Base-by-base conservation (phyloP, 2,888 invertebrate species). In the Calliopum simillimum region DNA sequence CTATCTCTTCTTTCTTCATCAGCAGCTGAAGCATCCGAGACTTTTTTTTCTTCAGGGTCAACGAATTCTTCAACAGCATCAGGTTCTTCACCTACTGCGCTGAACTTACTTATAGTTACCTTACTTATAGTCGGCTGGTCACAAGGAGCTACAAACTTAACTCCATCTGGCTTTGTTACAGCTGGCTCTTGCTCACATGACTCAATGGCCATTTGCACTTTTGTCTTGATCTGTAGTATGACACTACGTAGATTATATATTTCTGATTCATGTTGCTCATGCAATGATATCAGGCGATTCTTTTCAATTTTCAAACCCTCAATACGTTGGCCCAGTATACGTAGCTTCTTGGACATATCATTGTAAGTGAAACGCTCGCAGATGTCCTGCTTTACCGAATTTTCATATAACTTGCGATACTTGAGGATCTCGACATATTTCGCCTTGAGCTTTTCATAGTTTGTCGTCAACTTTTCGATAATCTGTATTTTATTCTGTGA, bases 391-490 rank as follows among this genome's bases (percentile, higher is more conserved):
- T 78, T 89, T 85, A 78, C 87, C 81, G 76, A 81, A 78, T 75
- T 83, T 84, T 81, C 83, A 47, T 80, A 86, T 0, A 82, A 78
- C 6, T 79, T 74, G 73, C 87, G 81, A 84, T 88, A 82, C 84
- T 88, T 80, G 73, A 87, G 68, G 79, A 79, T 70, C 63, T 83
- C 81, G 0, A 86, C 84, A 72, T 87, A 88, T 74, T 89, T 87
- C 70, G 86, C 82, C 71, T 88, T 88, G 13, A 90, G 84, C 2
- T 84, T 84, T 76, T 89, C 88, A 75, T 90, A 90, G 72, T 90
- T 89, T 1, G 81, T 79, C 0, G 90, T 90, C 3, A 93, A 79
- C 65, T 89, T 88, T 72, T 92, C 89, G 56, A 93, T 92, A 1
- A 91, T 86, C 78, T 89, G 89, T 12, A 89, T 86, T 80, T 94